phyloP scores from a whole-genome alignment of 2,888 invertebrate species.

The Sclerodermus sp. region DNA sequence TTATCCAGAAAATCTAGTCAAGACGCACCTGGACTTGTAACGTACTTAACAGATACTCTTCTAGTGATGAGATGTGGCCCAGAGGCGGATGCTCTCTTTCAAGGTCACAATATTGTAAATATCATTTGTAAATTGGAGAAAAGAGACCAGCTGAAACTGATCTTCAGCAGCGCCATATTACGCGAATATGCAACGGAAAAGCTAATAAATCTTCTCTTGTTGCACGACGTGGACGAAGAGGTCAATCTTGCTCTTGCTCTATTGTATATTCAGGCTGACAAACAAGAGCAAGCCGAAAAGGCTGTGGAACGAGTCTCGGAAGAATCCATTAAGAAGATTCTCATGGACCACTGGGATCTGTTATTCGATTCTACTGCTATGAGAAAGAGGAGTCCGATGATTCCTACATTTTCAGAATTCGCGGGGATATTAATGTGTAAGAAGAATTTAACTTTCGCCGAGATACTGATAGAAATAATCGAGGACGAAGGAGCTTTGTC shows the following conservation, averaged over 20 bases:
- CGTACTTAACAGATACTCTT: constrained; percentile 49
- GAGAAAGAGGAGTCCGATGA: constrained; percentile 46
- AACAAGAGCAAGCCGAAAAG: constrained; percentile 57
- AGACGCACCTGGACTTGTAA: constrained; percentile 46
- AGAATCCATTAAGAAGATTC: constrained; percentile 52
- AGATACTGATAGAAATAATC: constrained; percentile 59
- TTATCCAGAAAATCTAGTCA: constrained; percentile 48
- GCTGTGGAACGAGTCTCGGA: constrained; percentile 57
- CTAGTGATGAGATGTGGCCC: constrained; percentile 55
- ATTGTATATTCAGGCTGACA: constrained; percentile 61
- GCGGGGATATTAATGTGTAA: constrained; percentile 60
- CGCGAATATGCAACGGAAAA: constrained; percentile 64
- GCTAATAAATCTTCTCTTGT: constrained; percentile 57
- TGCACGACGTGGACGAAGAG: constrained; percentile 44
- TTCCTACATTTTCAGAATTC: constrained; percentile 62
- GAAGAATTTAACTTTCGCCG: constrained; percentile 58
- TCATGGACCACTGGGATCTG: constrained; percentile 60
- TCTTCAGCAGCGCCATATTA: constrained; percentile 60
- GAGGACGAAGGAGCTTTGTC: constrained; percentile 53
- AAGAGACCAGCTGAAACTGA: constrained; percentile 59
- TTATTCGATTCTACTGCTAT: constrained; percentile 59
- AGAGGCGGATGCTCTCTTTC: constrained; percentile 59
- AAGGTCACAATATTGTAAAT: constrained; percentile 50
- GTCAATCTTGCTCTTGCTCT: constrained; percentile 59
- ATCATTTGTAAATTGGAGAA: constrained; percentile 42